Conservation (phyloP, 2,888 invertebrate species). For the Unio pictorum region DNA sequence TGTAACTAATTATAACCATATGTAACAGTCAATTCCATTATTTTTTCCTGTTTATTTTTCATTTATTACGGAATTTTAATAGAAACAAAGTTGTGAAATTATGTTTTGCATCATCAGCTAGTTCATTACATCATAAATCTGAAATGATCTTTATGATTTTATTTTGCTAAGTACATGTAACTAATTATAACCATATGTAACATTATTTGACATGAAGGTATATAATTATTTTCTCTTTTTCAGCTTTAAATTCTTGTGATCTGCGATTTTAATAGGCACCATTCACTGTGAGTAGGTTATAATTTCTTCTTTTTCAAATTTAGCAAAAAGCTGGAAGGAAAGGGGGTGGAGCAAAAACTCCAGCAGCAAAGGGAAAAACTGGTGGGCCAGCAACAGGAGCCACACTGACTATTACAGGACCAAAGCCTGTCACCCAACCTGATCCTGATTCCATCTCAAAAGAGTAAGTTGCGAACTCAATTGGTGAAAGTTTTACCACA, state of each 20-base stretch:
- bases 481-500: not conserved
- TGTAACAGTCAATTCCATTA: not conserved
- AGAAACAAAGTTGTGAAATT: no score
- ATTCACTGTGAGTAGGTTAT: no score
- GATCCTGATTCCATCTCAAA: slow-evolving; percentile 50
- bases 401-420: slow-evolving; percentile 43
- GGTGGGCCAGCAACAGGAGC: slow-evolving; percentile 31
- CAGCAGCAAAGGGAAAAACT: slow-evolving; percentile 26
- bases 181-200: not conserved
- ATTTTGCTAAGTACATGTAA: not conserved
- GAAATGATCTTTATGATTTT: no score
- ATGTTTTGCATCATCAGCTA: no score
- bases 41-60: no score
- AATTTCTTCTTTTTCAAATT: not conserved
- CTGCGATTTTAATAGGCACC: no score
- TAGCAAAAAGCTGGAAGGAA: slow-evolving; percentile 17
- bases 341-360: slow-evolving; percentile 14
- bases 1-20: not conserved
- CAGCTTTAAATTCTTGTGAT: no score
- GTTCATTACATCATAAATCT: no score
- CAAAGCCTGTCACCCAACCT: slow-evolving; percentile 54
- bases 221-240: not conserved
- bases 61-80: no score
- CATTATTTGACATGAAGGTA: not conserved
- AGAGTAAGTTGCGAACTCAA: slow-evolving; percentile 38